Conservation (phyloP, 1,140 invertebrate genomes). For the Brachionus sp. region DNA sequence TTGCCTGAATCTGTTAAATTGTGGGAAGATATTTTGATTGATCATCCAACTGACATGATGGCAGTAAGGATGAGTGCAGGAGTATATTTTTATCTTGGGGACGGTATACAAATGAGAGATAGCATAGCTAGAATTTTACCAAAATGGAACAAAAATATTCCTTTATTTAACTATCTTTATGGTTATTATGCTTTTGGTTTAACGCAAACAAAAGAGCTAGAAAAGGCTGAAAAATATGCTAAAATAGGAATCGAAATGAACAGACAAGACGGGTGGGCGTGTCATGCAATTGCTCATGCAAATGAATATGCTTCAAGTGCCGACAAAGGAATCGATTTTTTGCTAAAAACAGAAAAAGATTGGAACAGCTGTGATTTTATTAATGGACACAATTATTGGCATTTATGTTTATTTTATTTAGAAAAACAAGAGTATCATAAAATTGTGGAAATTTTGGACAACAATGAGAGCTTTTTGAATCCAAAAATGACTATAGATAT, state of each 20-base stretch:
- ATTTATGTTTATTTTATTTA: constrained; percentile 63
- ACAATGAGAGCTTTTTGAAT: background rate
- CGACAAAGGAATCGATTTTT: constrained; percentile 62
- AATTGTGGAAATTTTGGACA: background rate
- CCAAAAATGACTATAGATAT: constrained; percentile 11
- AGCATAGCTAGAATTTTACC: constrained; percentile 61
- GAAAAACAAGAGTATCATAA: constrained; percentile 51
- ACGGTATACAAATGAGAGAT: constrained; percentile 59
- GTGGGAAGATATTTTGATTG: constrained; percentile 63
- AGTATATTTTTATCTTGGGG: constrained; percentile 63
- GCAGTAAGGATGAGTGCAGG: constrained; percentile 64
- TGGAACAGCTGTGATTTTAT: constrained; percentile 62
- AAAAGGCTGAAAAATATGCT: constrained; percentile 60
- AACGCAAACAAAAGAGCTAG: constrained; percentile 62
- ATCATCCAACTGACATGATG: constrained; percentile 62
- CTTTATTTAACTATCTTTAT: constrained; percentile 62
- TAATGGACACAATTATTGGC: constrained; percentile 65
- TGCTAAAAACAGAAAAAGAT: constrained; percentile 59
- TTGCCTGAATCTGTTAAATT: constrained; percentile 52
- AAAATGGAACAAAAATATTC: constrained; percentile 58
- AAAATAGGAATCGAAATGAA: constrained; percentile 58
- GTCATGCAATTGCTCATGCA: constrained; percentile 64
- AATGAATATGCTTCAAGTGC: constrained; percentile 62
- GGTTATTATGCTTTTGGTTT: constrained; percentile 66
- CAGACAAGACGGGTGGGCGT: constrained; percentile 63